These are phyloP conservation scores for Litocranius walleri DNA, from an alignment of 2,113 vertebrate species.

Conservation along the genomic window DNA sequence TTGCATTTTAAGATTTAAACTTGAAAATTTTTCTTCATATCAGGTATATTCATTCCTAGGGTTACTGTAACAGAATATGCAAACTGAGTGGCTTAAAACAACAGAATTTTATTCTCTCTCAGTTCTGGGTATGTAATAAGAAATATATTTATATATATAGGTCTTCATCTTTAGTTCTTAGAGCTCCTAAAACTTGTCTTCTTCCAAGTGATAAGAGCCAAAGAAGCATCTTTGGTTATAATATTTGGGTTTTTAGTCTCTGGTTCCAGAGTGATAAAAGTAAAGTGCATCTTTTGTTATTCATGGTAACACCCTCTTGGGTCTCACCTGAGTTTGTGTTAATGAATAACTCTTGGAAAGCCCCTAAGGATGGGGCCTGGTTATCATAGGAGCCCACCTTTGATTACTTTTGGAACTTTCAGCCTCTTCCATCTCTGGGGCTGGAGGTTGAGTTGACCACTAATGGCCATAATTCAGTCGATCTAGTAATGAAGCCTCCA, in stretches of 20 bases:
- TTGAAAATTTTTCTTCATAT: not conserved
- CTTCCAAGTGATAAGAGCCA: not conserved
- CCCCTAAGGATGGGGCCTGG: not conserved
- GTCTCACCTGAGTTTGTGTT: not conserved
- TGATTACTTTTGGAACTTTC: not conserved
- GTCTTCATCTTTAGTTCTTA: not conserved
- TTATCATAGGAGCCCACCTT: not conserved
- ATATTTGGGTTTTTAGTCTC: not conserved
- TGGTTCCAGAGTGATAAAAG: not conserved
- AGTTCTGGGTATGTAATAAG: not conserved
- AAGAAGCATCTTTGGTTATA: not conserved
- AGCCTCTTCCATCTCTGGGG: not conserved
- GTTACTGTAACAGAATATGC: not conserved
- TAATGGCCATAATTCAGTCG: not conserved
- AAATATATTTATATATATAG: not conserved
- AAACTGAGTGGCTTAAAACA: not conserved
- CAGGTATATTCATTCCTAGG: not conserved
- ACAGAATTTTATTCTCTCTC: not conserved
- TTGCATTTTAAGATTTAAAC: constrained; percentile 8
- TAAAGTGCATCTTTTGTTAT: not conserved
- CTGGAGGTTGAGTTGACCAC: not conserved
- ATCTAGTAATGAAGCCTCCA: not conserved
- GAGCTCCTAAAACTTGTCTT: not conserved
- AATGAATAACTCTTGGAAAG: not conserved
- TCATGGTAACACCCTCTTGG: not conserved